Evolutionary conservation across 2,113 vertebrate species (phyloP), one percentile per base, ranked within the genome.

Genomic region (Lonchura striata): DNA sequence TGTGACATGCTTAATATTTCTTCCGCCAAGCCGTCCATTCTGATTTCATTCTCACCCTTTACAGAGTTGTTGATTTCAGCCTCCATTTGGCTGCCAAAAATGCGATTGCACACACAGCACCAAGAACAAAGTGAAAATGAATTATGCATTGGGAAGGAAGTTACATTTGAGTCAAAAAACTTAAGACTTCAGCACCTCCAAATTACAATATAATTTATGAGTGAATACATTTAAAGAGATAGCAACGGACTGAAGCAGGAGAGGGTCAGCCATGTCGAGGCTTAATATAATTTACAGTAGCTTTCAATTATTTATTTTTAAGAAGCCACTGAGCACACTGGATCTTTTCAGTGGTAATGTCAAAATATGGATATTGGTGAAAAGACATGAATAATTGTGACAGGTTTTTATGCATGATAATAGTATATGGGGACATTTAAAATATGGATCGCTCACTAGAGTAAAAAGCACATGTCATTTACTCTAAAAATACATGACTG

Each of bases 1-100:
- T 98, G 97, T 98, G 98, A 98, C 98, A 97, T 96, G 94, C 96
- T 98, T 98, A 98, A 98, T 98, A 98, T 98, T 98, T 98, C 97
- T 97, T 97, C 98, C 41, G 37, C 97, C 96, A 97, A 98, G 96
- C 96, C 96, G 74, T 98, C 98, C 97, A 97, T 97, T 98, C 97
- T 91, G 96, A 98, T 98, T 98, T 97, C 93, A 92, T 96, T 97
- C 96, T 98, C 97, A 97, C 97, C 96, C 97, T 98, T 97, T 98
- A 97, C 93, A 95, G 96, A 97, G 92, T 90, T 98, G 98, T 98
- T 98, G 98, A 98, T 98, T 98, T 97, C 98, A 98, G 96, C 92
- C 95, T 97, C 95, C 93, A 96, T 96, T 98, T 98, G 96, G 92
- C 98, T 98, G 98, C 97, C 98, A 98, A 98, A 98, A 98, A 98